phyloP scores from a whole-genome alignment of 2,113 vertebrate genomes.

The Eclectus roratus region DNA sequence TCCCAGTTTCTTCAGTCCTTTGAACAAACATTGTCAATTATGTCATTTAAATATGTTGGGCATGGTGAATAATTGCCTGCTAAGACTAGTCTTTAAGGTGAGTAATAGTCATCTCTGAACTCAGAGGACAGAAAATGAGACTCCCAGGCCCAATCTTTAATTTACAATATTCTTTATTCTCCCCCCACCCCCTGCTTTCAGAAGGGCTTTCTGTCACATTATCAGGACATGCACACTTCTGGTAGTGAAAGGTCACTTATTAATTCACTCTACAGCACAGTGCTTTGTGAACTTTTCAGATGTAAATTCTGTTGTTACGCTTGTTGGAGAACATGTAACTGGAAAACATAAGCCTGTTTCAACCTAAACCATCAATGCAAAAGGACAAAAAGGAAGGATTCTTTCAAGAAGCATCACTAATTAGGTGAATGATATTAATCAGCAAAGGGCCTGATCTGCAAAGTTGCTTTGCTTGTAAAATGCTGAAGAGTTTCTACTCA shows the following conservation, averaged over 20 bases:
- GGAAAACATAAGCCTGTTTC: conserved; percentile 57
- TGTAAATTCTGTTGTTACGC: conserved; percentile 61
- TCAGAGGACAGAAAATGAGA: conserved; percentile 14
- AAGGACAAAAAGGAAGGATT: conserved; percentile 18
- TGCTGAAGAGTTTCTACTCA: background rate
- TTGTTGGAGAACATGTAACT: conserved; percentile 62
- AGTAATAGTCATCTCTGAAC: conserved; percentile 40
- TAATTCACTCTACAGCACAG: conserved; percentile 52
- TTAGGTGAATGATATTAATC: conserved; percentile 51
- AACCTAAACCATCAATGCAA: conserved; percentile 39
- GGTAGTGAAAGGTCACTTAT: conserved; percentile 58
- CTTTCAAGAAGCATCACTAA: conserved; percentile 60
- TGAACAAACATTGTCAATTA: conserved; percentile 27
- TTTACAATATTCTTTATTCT: conserved; percentile 28
- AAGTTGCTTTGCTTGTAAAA: background rate
- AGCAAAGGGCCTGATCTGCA: background rate
- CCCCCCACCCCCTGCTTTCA: background rate
- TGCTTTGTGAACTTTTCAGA: conserved; percentile 66
- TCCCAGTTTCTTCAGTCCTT: background rate
- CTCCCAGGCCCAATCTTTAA: conserved; percentile 14
- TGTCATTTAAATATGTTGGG: conserved; percentile 35
- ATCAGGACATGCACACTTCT: conserved; percentile 36
- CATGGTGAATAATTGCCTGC: conserved; percentile 10
- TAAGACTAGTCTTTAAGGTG: conserved; percentile 13
- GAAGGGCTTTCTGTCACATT: conserved; percentile 23